Evolutionary conservation across 1,140 invertebrate genomes (phyloP), one percentile per base, ranked within the genome.

Genomic region (Conus ventricosus): DNA sequence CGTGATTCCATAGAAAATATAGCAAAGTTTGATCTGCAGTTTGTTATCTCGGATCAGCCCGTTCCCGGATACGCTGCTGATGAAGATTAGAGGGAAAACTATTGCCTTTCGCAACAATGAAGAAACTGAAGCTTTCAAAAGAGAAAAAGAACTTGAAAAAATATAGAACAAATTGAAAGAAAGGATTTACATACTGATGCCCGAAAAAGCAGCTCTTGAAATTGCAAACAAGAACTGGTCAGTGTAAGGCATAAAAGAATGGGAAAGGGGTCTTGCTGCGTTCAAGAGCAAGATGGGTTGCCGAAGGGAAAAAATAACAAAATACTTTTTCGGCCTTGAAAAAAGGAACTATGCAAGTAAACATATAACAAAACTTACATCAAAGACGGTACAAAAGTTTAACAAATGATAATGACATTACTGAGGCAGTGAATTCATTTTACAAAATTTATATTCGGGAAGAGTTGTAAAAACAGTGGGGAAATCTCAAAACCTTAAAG

Each of bases 321-420:
- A 80, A 51, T 80, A 80, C 76, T 39, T 80, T 80, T 13, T 80
- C 25, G 15, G 51, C 13, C 51, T 80, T 15, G 76, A 39, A 80
- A 51, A 80, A 80, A 80, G 10, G 51, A 80, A 80, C 25, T 80
- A 39, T 80, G 76, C n/a, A 15, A 80, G 11, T 80, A 80, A 80
- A 80, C 5, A 13, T 51, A 80, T 80, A 51, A 80, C 13, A 39
- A 39, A 80, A 25, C 51, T 80, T 15, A 51, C 15, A 13, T 39
- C 5, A 13, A 15, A 13, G 5, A 80, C 13, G 10, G 39, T 39
- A 39, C 39, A 15, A 15, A 20, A 80, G 5, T n/a, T 80, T 80
- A 80, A 8, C 51, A 15, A 13, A 25, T 23, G 13, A 80, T 13
- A n/a, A n/a, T 80, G 76, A 80, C 15, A 80, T 80, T 80, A 7